These are phyloP conservation scores for Epiblema foenella DNA, from an alignment of 2,888 invertebrate species.

Conservation along the genomic window DNA sequence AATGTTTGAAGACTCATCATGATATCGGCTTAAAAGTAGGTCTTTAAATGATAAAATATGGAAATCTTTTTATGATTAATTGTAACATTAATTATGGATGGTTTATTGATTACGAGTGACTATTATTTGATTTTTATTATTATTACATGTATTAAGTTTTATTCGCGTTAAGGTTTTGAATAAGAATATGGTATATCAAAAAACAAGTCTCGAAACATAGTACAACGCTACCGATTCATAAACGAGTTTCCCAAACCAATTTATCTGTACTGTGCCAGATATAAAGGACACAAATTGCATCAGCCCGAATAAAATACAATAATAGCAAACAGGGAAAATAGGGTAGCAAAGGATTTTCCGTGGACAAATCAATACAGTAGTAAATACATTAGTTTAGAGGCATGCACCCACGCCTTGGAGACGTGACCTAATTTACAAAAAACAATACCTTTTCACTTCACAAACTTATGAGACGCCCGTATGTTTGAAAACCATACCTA, in stretches of 20 bases:
- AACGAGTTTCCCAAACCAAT: slow-evolving; percentile 14
- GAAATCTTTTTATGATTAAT: too few species aligned
- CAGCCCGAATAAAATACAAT: slow-evolving; percentile 34
- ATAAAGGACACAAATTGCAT: slow-evolving; percentile 29
- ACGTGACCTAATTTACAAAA: slow-evolving; percentile 44
- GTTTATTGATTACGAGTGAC: too few species aligned
- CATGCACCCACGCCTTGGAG: slow-evolving; percentile 34
- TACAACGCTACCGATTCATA: not conserved
- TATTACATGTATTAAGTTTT: too few species aligned
- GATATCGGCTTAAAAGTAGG: too few species aligned
- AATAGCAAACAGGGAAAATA: slow-evolving; percentile 34
- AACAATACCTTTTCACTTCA: slow-evolving; percentile 31
- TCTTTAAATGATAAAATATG: too few species aligned
- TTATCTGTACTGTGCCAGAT: slow-evolving; percentile 12
- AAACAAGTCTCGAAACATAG: not conserved
- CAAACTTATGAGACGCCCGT: not conserved
- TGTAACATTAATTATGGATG: too few species aligned
- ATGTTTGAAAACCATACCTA: not conserved
- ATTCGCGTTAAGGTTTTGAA: not conserved
- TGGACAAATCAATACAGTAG: slow-evolving; percentile 41
- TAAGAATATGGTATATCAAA: not conserved
- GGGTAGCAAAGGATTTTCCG: slow-evolving; percentile 27
- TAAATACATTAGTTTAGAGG: slow-evolving; percentile 44
- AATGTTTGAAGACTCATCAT: too few species aligned
- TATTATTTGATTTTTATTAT: too few species aligned